Evolutionary conservation across 2,113 vertebrate species (phyloP).

Genomic region (Brachyistius frenatus): DNA sequence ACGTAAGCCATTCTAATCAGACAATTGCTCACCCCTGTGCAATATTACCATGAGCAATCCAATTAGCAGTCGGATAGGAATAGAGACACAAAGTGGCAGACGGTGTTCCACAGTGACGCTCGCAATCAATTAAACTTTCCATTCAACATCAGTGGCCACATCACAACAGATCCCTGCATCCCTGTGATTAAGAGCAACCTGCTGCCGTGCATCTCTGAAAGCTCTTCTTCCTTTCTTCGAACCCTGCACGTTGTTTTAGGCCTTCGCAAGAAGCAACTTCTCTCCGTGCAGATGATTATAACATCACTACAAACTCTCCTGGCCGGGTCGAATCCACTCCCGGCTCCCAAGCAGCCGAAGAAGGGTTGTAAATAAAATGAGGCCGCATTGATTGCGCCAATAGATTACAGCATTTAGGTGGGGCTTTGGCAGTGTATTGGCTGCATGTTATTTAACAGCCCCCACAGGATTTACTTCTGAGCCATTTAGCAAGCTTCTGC

Average conservation of each 20-base stretch:
- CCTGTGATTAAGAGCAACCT: not conserved
- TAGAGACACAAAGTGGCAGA: constrained; percentile 57
- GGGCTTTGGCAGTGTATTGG: constrained; percentile 38
- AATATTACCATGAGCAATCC: constrained; percentile 67
- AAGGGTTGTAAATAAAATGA: constrained; percentile 52
- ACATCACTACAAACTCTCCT: constrained; percentile 61
- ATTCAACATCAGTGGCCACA: constrained; percentile 53
- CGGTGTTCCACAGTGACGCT: constrained; percentile 39
- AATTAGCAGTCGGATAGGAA: constrained; percentile 65
- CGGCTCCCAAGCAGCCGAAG: constrained; percentile 13
- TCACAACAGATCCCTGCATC: constrained; percentile 54
- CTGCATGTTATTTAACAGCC: constrained; percentile 53
- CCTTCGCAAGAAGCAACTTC: constrained; percentile 27
- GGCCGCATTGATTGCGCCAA: constrained; percentile 62
- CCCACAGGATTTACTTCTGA: constrained; percentile 39
- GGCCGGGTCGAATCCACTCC: constrained; percentile 33
- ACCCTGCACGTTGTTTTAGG: constrained; percentile 1
- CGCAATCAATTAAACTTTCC: constrained; percentile 74
- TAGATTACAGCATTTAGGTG: constrained; percentile 60
- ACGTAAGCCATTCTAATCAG: constrained; percentile 49
- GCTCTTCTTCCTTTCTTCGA: not conserved
- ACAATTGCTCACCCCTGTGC: constrained; percentile 54
- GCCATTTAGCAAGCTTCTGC: constrained; percentile 53
- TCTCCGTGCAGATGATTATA: constrained; percentile 53
- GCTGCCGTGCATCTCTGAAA: not conserved